Evolutionary conservation across 2,888 invertebrate genomes (phyloP).

Genomic region (Scaptomyza polygonia): DNA sequence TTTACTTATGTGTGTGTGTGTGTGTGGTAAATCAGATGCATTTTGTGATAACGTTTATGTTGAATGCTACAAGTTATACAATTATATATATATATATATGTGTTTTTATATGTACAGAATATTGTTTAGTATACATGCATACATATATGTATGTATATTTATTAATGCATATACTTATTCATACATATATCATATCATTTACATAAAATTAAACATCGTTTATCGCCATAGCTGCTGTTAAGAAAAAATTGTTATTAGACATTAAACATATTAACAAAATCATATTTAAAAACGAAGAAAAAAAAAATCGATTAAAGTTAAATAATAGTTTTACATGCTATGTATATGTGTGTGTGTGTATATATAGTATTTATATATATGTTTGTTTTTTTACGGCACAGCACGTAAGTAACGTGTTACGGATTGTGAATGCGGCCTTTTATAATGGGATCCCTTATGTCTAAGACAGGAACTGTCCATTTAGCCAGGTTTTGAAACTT

Average conservation of each 20-base stretch:
- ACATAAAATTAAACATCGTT: constrained; percentile 51
- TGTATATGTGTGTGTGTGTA: constrained; percentile 11
- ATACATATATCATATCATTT: constrained; percentile 61
- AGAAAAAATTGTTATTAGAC: constrained; percentile 48
- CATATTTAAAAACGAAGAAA: constrained; percentile 37
- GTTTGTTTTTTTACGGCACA: constrained; percentile 46
- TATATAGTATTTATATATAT: constrained; percentile 29
- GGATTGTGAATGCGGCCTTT: constrained; percentile 37
- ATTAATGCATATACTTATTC: constrained; percentile 31
- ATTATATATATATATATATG: constrained; percentile 50
- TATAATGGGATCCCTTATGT: constrained; percentile 29
- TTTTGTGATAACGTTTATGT: constrained; percentile 46
- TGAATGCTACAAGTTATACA: constrained; percentile 68
- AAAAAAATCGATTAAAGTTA: constrained; percentile 28
- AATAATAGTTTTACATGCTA: constrained; percentile 30
- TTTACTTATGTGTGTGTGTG: constrained; percentile 12
- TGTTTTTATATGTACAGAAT: constrained; percentile 48
- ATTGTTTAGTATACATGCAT: constrained; percentile 47
- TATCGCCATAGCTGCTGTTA: constrained; percentile 42
- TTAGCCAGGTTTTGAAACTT: constrained; percentile 35
- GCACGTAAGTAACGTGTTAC: constrained; percentile 40
- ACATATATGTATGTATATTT: neutral
- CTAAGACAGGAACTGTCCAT: constrained; percentile 53
- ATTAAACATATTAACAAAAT: constrained; percentile 48
- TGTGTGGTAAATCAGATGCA: constrained; percentile 27